Evolutionary conservation across 2,113 vertebrate genomes (phyloP).

Genomic region (Periophthalmus modestus): DNA sequence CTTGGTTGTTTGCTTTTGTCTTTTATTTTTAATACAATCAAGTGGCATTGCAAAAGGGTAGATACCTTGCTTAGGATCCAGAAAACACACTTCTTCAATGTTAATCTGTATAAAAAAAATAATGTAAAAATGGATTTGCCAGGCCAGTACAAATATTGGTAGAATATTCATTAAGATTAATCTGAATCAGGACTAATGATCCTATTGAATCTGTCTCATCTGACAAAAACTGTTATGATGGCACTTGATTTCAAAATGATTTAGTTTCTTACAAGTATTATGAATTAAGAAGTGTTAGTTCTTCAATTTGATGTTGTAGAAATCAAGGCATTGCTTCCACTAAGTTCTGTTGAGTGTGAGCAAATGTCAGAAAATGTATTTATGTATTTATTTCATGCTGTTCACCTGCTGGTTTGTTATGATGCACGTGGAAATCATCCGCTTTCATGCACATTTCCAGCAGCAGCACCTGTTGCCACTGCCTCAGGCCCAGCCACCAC

Average conservation of each 20-base stretch:
- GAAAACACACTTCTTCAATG: no score
- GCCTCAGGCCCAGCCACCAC: constrained; percentile 61
- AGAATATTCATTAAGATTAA: background rate
- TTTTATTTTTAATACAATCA: no score
- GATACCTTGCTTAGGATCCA: no score
- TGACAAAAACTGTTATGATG: background rate
- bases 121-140: background rate
- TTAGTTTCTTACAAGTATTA: background rate
- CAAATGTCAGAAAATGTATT: constrained; percentile 19
- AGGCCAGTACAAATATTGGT: background rate
- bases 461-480: constrained; percentile 65
- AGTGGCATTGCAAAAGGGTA: no score
- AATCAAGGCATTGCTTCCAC: background rate
- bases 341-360: background rate
- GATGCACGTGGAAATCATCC: constrained; percentile 41
- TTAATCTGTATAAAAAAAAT: no score
- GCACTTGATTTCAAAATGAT: background rate
- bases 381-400: background rate
- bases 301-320: background rate
- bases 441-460: constrained; percentile 60
- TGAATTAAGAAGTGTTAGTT: background rate
- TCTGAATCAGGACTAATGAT: background rate
- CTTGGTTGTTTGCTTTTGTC: background rate
- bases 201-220: no score
- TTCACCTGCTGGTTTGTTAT: background rate